Conservation (phyloP, 2,113 vertebrate species). For the Clarias magur region DNA sequence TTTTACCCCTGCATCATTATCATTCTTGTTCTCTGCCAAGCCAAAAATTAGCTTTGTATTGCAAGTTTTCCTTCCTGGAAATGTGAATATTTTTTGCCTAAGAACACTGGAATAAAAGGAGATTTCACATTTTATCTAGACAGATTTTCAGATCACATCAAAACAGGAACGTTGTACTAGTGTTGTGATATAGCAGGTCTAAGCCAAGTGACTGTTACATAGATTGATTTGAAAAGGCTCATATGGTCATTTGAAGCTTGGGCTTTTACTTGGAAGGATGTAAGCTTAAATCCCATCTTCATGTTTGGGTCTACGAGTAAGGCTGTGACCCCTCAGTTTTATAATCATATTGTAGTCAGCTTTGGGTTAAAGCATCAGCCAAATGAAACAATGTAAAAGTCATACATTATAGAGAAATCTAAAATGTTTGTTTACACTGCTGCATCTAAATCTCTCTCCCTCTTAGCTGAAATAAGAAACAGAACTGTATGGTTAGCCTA, state of each 20-base stretch:
- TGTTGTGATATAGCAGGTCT: background rate
- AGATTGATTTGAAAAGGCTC: background rate
- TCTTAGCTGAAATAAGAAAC: background rate
- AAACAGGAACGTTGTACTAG: background rate
- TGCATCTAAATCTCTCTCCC: background rate
- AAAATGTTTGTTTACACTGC: background rate
- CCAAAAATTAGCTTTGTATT: background rate
- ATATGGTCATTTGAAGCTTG: background rate
- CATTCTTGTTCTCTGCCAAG: background rate
- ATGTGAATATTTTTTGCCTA: background rate
- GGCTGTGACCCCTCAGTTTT: background rate
- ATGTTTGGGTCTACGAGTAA: background rate
- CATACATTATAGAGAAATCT: background rate
- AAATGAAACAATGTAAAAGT: background rate
- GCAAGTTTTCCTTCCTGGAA: background rate
- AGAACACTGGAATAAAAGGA: background rate
- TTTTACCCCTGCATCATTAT: background rate
- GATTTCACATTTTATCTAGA: background rate
- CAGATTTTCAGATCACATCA: background rate
- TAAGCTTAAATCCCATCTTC: background rate
- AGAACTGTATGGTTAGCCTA: constrained; percentile 25
- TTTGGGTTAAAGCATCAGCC: background rate
- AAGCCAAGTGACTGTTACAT: background rate
- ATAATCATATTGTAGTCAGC: background rate
- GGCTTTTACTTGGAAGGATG: background rate